phyloP scores from a whole-genome alignment of 92 coral and sea anemone genomes.

The Umimayanthus kanabou region DNA sequence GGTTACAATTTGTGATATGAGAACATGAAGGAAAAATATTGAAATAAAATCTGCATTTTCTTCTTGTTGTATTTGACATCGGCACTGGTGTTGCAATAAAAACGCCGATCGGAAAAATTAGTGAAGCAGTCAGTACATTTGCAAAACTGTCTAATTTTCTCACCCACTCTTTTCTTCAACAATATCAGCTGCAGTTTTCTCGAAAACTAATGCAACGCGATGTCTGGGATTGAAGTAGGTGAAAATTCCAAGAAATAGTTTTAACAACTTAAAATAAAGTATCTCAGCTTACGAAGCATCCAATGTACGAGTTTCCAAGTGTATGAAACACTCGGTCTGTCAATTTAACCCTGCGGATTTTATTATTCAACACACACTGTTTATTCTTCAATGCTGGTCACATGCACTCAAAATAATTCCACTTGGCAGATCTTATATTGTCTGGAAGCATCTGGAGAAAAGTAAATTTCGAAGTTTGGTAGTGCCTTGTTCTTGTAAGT shows the following conservation, averaged over 20 bases:
- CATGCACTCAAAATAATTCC: conserved; percentile 14
- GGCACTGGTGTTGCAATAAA: neutral
- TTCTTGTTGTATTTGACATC: neutral
- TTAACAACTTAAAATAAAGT: neutral
- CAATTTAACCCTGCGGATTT: conserved; percentile 11
- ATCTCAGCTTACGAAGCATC: neutral
- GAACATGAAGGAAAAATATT: neutral
- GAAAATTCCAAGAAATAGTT: neutral
- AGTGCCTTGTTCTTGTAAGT: neutral
- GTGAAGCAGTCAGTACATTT: conserved; percentile 6
- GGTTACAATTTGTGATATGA: neutral
- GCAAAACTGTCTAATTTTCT: conserved; percentile 25
- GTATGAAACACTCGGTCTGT: conserved; percentile 13
- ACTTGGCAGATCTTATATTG: neutral
- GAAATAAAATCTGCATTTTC: neutral
- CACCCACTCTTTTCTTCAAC: conserved; percentile 20
- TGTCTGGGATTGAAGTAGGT: neutral
- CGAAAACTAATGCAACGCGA: conserved; percentile 3
- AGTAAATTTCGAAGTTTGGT: neutral
- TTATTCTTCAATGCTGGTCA: conserved; percentile 7
- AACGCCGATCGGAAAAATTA: neutral
- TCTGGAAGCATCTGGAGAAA: neutral
- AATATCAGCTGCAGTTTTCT: neutral
- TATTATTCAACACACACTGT: conserved; percentile 21
- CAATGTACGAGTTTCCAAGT: conserved; percentile 2